phyloP scores from a whole-genome alignment of 2,113 vertebrate genomes.

The Melanerpes formicivorus region DNA sequence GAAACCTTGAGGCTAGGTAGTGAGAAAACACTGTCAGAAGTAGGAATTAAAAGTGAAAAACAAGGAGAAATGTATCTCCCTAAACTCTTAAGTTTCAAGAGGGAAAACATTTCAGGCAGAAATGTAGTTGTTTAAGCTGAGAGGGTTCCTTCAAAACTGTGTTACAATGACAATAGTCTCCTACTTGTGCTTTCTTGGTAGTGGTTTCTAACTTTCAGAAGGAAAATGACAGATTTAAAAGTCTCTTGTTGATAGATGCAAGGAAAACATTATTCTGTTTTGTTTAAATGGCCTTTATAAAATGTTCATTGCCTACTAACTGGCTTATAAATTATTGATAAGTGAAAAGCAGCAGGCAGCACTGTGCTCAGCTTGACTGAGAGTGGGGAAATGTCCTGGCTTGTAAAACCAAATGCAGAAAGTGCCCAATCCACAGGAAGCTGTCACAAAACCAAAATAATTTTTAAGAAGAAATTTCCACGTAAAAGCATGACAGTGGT shows the following conservation, averaged over 20 bases:
- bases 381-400: background rate
- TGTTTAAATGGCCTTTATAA: conserved; percentile 12
- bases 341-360: background rate
- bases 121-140: background rate
- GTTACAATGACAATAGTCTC: background rate
- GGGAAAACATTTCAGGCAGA: background rate
- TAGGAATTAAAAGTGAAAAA: background rate
- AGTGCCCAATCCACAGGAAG: background rate
- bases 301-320: background rate
- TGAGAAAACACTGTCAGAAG: background rate
- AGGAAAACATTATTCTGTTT: background rate
- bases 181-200: background rate
- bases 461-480: conserved; percentile 14
- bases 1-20: background rate
- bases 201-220: background rate
- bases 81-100: background rate
- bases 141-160: background rate
- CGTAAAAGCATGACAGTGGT: background rate
- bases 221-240: background rate
- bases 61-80: background rate
- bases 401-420: background rate
- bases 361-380: background rate
- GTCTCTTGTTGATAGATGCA: background rate
- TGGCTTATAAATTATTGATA: background rate
- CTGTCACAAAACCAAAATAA: background rate